Evolutionary conservation across 2,888 invertebrate genomes (phyloP), one percentile per base, ranked within the genome.

Genomic region (Aphodius granarius): DNA sequence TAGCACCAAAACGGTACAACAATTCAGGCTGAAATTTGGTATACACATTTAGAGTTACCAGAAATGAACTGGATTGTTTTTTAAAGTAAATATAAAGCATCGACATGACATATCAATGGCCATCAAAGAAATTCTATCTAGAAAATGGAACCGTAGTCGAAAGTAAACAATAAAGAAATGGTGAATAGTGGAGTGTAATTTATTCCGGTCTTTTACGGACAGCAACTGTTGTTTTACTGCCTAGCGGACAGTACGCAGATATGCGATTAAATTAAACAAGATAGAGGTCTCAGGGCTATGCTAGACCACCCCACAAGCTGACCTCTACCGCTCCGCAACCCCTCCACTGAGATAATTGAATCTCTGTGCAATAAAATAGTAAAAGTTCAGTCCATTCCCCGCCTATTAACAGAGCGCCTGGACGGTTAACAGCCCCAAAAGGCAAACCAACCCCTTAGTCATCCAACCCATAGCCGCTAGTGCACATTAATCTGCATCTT

Each of bases 401-500:
- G 83, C 82, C 83, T 82, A 82, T 83, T 83, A 82, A 79, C 77
- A 13, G 43, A 43, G 43, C 13, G 43, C 43, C 43, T 3, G 43
- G 43, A 43, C 43, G 13, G 43, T 43, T 43, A 43, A 43, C 43
- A 13, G 43, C 43, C 43, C 43, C 43, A 13, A 43, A 43, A 43
- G 43, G 43, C 43, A 43, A 43, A 43, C 43, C 43, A 13, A 43
- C 43, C 43, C 13, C 43, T 43, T 43, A 43, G 43, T 43, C 43
- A 43, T 43, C 43, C 43, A 3, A 43, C 43, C 43, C 43, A 78
- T 43, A 43, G 13, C 43, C 43, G 6, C 43, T 13, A 43, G 85
- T 85, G 85, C 85, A 86, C 86, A 87, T 87, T 86, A 86, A 86
- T 85, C 84, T 86, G 85, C 85, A 86, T 85, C 84, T 84, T 81